Percentiles rank a stretch among this genome's conserved stretches.
Conservation (phyloP, 2,797 vertebrate genomes). For the Gobionotothen gibberifrons region DNA sequence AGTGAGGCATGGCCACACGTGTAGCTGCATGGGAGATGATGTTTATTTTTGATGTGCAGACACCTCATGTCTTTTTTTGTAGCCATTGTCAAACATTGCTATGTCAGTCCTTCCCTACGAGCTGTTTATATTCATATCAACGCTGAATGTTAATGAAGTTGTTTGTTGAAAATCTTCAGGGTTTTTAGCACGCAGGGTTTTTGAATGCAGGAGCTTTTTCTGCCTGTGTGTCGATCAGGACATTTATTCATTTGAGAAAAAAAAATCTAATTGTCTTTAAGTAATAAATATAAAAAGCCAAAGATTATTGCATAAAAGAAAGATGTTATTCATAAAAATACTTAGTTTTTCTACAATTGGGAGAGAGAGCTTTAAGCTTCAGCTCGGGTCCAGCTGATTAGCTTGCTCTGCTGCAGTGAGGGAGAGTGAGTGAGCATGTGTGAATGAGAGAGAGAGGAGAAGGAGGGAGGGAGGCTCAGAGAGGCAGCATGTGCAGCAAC, state of each 20-base stretch:
- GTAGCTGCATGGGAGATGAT: constrained; percentile 35
- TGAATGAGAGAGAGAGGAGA: constrained; percentile 77
- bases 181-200: constrained; percentile 20
- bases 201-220: constrained; percentile 10
- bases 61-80: constrained; percentile 15
- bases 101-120: constrained; percentile 25
- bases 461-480: constrained; percentile 67
- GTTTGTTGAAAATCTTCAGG: constrained; percentile 19
- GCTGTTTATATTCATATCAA: constrained; percentile 31
- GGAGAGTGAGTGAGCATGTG: constrained; percentile 70
- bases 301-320: not conserved
- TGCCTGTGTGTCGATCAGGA: not conserved
- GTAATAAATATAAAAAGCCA: not conserved
- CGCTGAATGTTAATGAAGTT: constrained; percentile 34
- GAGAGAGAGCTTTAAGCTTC: constrained; percentile 68
- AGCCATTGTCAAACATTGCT: constrained; percentile 32
- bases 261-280: not conserved
- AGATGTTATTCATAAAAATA: constrained; percentile 22
- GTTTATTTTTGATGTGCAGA: constrained; percentile 42
- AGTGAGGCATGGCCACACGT: constrained; percentile 29
- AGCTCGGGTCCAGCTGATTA: constrained; percentile 93
- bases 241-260: constrained; percentile 15
- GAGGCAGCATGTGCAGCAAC: constrained; percentile 80
- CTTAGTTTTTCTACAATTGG: constrained; percentile 46
- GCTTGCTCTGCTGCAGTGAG: constrained; percentile 94